Evolutionary conservation across 1,140 invertebrate genomes (phyloP), one percentile per base, ranked within the genome.

Genomic region (Nasonia vitripennis): DNA sequence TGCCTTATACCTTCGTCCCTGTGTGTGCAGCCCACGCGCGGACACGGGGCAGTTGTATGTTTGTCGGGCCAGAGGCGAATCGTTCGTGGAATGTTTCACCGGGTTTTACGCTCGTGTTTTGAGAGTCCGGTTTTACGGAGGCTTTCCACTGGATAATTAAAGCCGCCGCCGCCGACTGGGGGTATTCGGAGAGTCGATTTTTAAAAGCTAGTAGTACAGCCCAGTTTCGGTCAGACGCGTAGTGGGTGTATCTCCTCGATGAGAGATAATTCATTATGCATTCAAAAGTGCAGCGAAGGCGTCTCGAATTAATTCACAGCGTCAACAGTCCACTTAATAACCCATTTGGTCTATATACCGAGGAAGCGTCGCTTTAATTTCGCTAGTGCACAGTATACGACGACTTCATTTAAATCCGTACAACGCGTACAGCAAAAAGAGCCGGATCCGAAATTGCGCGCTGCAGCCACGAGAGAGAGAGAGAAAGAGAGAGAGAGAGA

Each of bases 51-150:
- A 55, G 55, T 62, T 34, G 23, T 83, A 83, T 74, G 81, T 51
- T 51, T 62, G 51, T 77, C 12, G 34, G 31, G 12, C 41, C 73
- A 31, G 7, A 77, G 20, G 55, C 9, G 34, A 31, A 75, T 83
- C 37, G 37, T 31, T 75, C 31, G 31, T 31, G 23, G n/a, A 27
- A 75, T 67, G 51, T 41, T 83, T 77, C 62, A 27, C 2, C n/a
- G 55, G 20, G 14, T 77, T 48, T 37, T 75, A 77, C 70, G 10
- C 2, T 41, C 51, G 71, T 75, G 23, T 77, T 77, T 83, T 71
- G 27, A 71, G 27, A 71, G 55, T 62, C 23, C 31, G 45, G 14
- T 41, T 23, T 48, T 45, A 48, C 74, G 31, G 41, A 45, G 9
- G 27, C 48, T 9, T 11, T 51, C 62, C 34, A 2, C 34, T 82